Evolutionary conservation across 1,140 invertebrate species (phyloP), one percentile per base, ranked within the genome.

Genomic region (Leguminivora glycinivorella): DNA sequence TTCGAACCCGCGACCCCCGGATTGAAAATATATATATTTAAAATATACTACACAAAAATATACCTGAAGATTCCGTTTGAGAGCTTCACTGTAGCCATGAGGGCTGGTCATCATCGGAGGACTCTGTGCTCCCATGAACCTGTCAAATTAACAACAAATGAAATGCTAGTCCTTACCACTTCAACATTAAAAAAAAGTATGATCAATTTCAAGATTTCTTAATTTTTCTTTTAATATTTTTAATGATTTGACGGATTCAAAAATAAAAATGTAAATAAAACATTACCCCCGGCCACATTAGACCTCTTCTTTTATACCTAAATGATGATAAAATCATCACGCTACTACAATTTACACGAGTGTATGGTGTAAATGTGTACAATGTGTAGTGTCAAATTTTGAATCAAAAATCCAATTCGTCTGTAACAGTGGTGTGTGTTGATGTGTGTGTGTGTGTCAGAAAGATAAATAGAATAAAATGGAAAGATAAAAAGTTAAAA

Each of bases 61-160:
- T 85, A 92, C 92, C 90, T 92, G 90, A 75, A 92, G 83, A 73
- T 92, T 92, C 74, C 90, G 77, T 75, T 92, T 92, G 40, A 92
- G 72, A n/a, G 86, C 92, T 81, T 92, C 92, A 67, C 82, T 91
- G 72, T 92, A 92, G 14, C 92, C 88, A 68, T 92, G 92, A 34
- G 92, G 92, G 71, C 90, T 92, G 29, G 91, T 91, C 81, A 92
- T 83, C 86, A 92, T 92, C 67, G 92, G 90, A 56, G 90, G 92
- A 77, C 90, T 92, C 75, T 92, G 92, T 38, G 90, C 89, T 74
- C 90, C 90, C 91, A 92, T 89, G 73, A 91, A 92, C 72, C 91
- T 92, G 83, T 71, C 43, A 56, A 77, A 67, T 60, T 69, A 29
- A 40, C 40, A 40, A 67, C 40, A 19, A 67, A 38, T 73, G 31